A percentile compares a stretch with the other conserved stretches of the same genome.
Conservation (phyloP, 1,140 invertebrate genomes). For the Eumaeus atala region DNA sequence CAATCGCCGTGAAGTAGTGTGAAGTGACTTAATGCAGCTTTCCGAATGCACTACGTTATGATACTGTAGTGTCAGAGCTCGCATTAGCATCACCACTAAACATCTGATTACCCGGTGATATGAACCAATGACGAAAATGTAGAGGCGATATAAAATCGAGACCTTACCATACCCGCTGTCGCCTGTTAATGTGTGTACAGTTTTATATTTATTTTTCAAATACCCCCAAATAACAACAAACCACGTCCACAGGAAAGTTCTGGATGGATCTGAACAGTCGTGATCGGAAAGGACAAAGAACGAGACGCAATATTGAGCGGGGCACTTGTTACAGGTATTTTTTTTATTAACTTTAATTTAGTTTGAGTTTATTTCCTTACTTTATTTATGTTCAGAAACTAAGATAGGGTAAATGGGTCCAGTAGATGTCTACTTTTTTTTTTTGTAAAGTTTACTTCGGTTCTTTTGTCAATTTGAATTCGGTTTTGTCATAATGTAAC, state of each 20-base stretch:
- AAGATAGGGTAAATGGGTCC: no score
- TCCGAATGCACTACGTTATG: no score
- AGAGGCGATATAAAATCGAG: no score
- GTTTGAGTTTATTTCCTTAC: neutral
- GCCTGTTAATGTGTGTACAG: neutral
- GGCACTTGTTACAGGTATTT: neutral
- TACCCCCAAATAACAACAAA: neutral
- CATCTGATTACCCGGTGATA: no score
- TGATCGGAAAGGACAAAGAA: neutral
- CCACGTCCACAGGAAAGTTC: neutral
- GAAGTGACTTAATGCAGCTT: no score
- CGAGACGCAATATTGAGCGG: neutral
- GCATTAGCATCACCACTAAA: neutral
- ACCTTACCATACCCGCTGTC: neutral
- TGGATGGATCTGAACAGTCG: neutral
- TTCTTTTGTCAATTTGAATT: no score
- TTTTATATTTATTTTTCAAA: neutral
- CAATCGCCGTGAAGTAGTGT: no score
- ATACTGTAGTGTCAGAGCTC: no score
- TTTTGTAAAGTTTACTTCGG: neutral
- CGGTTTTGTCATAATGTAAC: no score
- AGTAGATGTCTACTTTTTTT: neutral
- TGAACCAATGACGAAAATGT: no score
- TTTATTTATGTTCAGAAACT: neutral
- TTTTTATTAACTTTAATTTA: neutral